phyloP scores from a whole-genome alignment of 2,113 vertebrate genomes.

The Alligator sinensis region DNA sequence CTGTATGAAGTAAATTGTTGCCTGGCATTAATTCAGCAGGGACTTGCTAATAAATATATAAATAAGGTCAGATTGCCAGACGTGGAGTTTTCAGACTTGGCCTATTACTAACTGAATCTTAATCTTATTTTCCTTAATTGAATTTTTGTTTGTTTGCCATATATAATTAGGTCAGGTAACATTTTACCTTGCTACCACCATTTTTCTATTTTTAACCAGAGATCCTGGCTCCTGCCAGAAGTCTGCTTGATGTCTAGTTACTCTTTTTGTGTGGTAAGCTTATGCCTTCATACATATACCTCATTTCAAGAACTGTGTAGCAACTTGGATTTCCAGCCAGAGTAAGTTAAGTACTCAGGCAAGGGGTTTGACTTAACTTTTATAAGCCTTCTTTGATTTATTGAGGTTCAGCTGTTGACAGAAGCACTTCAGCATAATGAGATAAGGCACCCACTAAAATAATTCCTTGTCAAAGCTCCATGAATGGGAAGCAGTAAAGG shows the following conservation, averaged over 20 bases:
- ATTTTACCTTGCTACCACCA: background rate
- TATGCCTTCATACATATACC: background rate
- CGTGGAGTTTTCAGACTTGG: rapidly evolving
- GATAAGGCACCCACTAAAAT: background rate
- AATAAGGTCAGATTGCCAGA: background rate
- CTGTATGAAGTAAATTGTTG: background rate
- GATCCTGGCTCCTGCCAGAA: background rate
- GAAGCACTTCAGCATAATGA: background rate
- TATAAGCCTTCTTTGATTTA: background rate
- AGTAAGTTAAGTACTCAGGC: background rate
- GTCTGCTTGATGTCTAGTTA: background rate
- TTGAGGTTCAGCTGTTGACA: background rate
- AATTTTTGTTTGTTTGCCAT: slow-evolving; percentile 7
- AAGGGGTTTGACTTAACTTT: background rate
- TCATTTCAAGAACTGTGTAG: background rate
- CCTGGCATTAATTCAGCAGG: background rate
- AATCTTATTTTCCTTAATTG: background rate
- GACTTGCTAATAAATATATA: background rate
- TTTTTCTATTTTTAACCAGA: background rate
- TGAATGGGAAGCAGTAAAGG: background rate
- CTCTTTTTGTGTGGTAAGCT: background rate
- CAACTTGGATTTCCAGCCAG: background rate
- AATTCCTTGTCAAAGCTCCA: background rate
- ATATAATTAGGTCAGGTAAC: background rate
- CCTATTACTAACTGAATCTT: background rate